Evolutionary conservation across 30 jellyfish, hydroid and myxozoan genomes (phyloP).

Genomic region (Rhopilema esculentum): DNA sequence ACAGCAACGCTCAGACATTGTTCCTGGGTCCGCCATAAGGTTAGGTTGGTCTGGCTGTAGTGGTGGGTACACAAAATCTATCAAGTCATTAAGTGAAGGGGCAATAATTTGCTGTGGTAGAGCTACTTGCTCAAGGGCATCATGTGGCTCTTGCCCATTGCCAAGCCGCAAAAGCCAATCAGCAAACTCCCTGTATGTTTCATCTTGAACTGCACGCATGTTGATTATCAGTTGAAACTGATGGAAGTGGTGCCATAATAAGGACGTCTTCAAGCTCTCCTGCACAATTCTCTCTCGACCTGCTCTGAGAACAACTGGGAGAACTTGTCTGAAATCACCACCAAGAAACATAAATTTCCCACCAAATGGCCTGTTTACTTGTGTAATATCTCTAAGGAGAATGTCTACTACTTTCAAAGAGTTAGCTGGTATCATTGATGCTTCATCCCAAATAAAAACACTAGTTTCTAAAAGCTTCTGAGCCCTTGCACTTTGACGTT

Average conservation of each 20-base stretch:
- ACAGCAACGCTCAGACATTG: slow-evolving; percentile 60
- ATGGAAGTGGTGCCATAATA: slow-evolving; percentile 53
- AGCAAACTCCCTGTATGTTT: slow-evolving; percentile 29
- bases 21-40: slow-evolving; percentile 29
- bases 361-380: slow-evolving; percentile 29
- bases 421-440: not conserved
- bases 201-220: slow-evolving; percentile 57
- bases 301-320: slow-evolving; percentile 59
- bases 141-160: slow-evolving; percentile 42
- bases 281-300: slow-evolving; percentile 51
- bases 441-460: no score
- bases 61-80: slow-evolving; percentile 26
- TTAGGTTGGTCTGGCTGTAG: slow-evolving; percentile 26
- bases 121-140: slow-evolving; percentile 38
- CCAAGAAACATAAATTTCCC: slow-evolving; percentile 61
- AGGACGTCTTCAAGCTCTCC: slow-evolving; percentile 32
- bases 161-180: slow-evolving; percentile 59
- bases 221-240: slow-evolving; percentile 25
- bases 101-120: slow-evolving; percentile 20
- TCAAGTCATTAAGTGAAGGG: slow-evolving; percentile 24
- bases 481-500: slow-evolving; percentile 33
- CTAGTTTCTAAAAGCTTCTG: slow-evolving; percentile 6
- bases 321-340: slow-evolving; percentile 46
- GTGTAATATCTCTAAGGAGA: slow-evolving; percentile 48
- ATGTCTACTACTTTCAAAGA: slow-evolving; percentile 1